Conservation (phyloP, 2,113 vertebrate genomes). For the Phylloscopus whistleri region DNA sequence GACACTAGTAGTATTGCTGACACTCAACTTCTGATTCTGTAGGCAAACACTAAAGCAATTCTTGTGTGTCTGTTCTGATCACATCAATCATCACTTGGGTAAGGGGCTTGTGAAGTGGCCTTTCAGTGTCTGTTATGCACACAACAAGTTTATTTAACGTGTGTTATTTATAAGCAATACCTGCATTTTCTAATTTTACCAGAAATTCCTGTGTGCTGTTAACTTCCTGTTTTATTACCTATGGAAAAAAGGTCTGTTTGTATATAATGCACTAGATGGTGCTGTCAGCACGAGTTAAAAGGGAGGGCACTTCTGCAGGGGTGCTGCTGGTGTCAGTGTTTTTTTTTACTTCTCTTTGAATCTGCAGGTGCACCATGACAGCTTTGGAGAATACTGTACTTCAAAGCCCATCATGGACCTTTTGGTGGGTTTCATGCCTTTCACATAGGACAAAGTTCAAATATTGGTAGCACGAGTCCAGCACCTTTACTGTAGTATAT, state of each 20-base stretch:
- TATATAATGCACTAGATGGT: neutral
- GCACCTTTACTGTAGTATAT: neutral
- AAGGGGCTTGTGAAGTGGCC: neutral
- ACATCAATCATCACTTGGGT: neutral
- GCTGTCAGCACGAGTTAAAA: neutral
- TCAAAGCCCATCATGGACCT: neutral
- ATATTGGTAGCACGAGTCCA: neutral
- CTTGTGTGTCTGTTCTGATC: neutral
- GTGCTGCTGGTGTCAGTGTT: neutral
- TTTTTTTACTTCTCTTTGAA: neutral
- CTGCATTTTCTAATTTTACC: neutral
- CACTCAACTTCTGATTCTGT: neutral
- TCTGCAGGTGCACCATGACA: neutral
- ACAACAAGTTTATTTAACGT: neutral
- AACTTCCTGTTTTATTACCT: neutral
- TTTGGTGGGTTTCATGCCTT: neutral
- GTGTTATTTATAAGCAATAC: neutral
- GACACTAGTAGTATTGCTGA: neutral
- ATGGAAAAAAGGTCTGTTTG: neutral
- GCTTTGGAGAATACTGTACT: neutral
- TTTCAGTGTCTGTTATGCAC: neutral
- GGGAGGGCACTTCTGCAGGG: fast-evolving
- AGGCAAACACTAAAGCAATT: neutral
- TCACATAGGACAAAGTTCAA: neutral
- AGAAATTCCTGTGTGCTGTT: neutral